Percentiles rank a stretch among this genome's conserved stretches.
Conservation (phyloP, 1,140 invertebrate genomes). For the Heliconius eleuchia region DNA sequence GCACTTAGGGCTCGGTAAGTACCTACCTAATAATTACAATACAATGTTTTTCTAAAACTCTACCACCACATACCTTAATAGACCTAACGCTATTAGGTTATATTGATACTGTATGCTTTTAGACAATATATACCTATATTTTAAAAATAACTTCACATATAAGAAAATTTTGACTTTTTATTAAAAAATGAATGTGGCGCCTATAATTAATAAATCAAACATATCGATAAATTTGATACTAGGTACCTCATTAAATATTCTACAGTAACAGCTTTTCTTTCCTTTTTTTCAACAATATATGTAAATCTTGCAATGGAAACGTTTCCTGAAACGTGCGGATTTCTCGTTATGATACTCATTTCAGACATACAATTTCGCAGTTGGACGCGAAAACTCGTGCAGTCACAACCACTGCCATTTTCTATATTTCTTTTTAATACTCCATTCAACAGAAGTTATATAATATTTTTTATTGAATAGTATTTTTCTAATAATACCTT, state of each 20-base stretch:
- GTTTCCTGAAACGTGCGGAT: slow-evolving; percentile 47
- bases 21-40: background rate
- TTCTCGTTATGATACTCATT: slow-evolving; percentile 42
- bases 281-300: background rate
- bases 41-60: background rate
- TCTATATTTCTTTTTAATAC: background rate
- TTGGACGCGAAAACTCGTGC: slow-evolving; percentile 50
- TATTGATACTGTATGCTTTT: background rate
- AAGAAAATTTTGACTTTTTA: too few relatives aligned
- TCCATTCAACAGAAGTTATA: background rate
- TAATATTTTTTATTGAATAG: background rate
- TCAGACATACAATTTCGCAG: slow-evolving; percentile 54
- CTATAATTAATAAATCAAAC: background rate
- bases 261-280: background rate
- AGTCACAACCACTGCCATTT: slow-evolving; percentile 31
- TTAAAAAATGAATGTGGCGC: too few relatives aligned
- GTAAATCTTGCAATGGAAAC: slow-evolving; percentile 52
- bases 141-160: background rate
- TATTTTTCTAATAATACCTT: background rate
- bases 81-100: background rate
- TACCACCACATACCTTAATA: background rate
- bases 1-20: slow-evolving; percentile 7
- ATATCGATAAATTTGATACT: background rate
- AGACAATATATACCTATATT: background rate
- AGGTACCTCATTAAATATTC: background rate